Base-by-base conservation (phyloP, 2,797 vertebrate genomes). In the Antennarius maculatus region DNA sequence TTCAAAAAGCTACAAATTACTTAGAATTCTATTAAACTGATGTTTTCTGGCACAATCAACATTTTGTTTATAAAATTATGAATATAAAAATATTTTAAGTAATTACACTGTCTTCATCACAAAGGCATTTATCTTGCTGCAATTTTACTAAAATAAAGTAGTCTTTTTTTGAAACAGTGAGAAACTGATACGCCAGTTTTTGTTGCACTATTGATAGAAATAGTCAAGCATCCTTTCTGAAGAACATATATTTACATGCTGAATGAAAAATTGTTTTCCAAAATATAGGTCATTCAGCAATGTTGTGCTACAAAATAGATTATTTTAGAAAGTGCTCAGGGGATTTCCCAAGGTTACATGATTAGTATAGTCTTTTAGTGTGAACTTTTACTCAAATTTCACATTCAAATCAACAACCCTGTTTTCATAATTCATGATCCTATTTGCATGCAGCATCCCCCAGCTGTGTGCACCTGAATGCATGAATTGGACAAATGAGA, bases 391-490 rank as follows among this genome's bases (percentile, higher is more conserved):
- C 15, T 7, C 5, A 59, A 42, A 59, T 59, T 52, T 60, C 13
- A 66, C 9, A 57, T 39, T 68, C 39, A 54, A 12, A 53, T 9
- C 23, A 12, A 11, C 27, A 58, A 63, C 45, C 49, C 17, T 14
- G 13, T 8, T 42, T 39, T 34, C 41, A 50, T 23, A 28, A 51
- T 48, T 47, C 54, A 54, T 69, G 50, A 63, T 7, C 18, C 27
- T 52, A 57, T 71, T 61, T 75, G 31, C 7, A 69, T 55, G 29
- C 43, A 48, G 51, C 42, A 1, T 27, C 23, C 2, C 60, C 46
- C 7, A 31, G 8, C 16, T 74, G 61, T 51, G 14, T 58, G 77
- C 61, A 79, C 56, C 55, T 65, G 51, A 68, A 37, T 72, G n/a
- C 4, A n/a, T 60, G 43, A 31, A 56, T 75, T 18, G 53, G 41